Evolutionary conservation across 2,113 vertebrate genomes (phyloP), one percentile per base, ranked within the genome.

Genomic region (Boulengeromyrus knoepffleri): DNA sequence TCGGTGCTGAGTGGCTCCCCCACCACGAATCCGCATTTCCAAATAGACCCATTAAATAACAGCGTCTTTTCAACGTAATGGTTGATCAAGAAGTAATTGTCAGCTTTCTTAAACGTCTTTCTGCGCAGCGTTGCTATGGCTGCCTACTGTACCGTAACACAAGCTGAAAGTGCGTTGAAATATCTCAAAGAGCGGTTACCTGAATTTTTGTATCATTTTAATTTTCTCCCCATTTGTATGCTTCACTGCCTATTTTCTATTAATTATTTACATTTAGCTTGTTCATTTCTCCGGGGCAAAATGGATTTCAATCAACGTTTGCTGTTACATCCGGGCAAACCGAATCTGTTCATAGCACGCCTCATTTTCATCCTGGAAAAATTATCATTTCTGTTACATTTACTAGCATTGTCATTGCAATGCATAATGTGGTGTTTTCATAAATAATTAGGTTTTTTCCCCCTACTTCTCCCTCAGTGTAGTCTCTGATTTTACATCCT

Each of bases 181-280:
- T 4, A 85, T 27, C 5, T 53, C 85, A 53, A 87, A 52, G n/a
- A 9, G 31, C 50, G 50, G 7, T 50, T 31, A 36, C 85, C 39
- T 47, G 21, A 42, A 24, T 85, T 45, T 47, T 46, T 45, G 15
- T 39, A 39, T 80, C 36, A 42, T 39, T 19, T 80, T 42, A 19
- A 42, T 80, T 80, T 39, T 80, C 36, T 80, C 31, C 31, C 13
- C 7, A 53, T 53, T 87, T 53, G 27, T 56, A 36, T 87, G 47
- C 50, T 52, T 53, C 27, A 17, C 15, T 36, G 85, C 85, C 50
- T 31, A 39, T 87, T 56, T n/a, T 87, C 49, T 36, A 31, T 87
- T 53, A 87, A 87, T 87, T 53, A 87, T 87, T 87, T 87, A 53
- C 24, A 53, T 50, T 53, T 87, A 36, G 47, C 27, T 87, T 87